phyloP scores from a whole-genome alignment of 2,113 vertebrate species.

The Anolis sagrei region DNA sequence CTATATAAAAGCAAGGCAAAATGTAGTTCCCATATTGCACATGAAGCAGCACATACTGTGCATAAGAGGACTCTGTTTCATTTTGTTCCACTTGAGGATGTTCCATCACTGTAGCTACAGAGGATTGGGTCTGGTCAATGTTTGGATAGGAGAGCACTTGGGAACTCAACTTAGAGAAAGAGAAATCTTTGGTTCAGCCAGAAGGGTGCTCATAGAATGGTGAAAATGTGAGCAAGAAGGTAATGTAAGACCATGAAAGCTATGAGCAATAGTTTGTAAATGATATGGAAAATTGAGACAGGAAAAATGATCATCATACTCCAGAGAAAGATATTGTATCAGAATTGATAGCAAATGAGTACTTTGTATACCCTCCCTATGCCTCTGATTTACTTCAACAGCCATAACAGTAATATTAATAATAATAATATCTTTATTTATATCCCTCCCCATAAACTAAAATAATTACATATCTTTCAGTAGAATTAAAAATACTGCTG shows the following conservation, averaged over 20 bases:
- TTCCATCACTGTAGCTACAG: constrained; percentile 22
- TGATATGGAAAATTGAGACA: neutral
- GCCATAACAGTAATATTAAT: too few species aligned
- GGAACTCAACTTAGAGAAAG: constrained; percentile 2
- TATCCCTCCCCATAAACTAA: too few species aligned
- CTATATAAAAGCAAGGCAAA: neutral
- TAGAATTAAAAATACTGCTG: neutral
- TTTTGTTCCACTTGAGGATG: constrained; percentile 25
- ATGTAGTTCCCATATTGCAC: neutral
- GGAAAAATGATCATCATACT: neutral
- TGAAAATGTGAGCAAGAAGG: neutral
- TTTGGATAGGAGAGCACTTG: constrained; percentile 20
- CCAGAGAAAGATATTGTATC: neutral
- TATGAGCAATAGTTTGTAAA: neutral
- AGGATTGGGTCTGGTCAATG: constrained; percentile 10
- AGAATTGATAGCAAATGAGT: neutral
- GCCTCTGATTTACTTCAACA: neutral
- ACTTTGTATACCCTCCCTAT: neutral
- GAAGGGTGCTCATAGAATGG: neutral
- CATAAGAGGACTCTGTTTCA: constrained; percentile 12
- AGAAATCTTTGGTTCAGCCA: neutral
- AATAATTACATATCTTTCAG: neutral
- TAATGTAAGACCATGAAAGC: neutral
- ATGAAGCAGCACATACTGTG: constrained; percentile 11
- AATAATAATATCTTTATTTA: too few species aligned